These are phyloP conservation scores for Podotricha telesiphe DNA, from an alignment of 2,888 invertebrate species.

Conservation along the genomic window DNA sequence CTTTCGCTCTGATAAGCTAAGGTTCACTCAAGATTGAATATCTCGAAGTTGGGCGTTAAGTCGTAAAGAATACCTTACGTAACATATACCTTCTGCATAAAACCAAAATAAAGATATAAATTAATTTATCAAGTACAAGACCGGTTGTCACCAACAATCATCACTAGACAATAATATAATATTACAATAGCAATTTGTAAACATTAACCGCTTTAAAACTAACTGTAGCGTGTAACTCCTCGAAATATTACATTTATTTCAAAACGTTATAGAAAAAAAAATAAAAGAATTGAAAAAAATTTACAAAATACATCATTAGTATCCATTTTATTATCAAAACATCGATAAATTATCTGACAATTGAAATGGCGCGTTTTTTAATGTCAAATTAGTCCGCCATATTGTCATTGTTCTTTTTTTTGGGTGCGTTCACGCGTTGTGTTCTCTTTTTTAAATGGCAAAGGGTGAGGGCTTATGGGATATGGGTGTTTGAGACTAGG, in stretches of 20 bases:
- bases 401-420: slow-evolving; percentile 67
- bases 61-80: no score
- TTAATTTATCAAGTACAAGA: slow-evolving; percentile 3
- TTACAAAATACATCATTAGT: slow-evolving; percentile 70
- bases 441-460: slow-evolving; percentile 54
- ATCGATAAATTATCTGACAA: slow-evolving; percentile 79
- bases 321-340: slow-evolving; percentile 68
- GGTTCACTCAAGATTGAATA: no score
- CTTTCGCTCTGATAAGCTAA: no score
- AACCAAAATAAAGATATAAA: background rate
- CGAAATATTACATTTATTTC: slow-evolving; percentile 67
- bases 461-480: slow-evolving; percentile 63
- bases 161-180: slow-evolving; percentile 16
- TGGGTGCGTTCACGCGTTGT: slow-evolving; percentile 71
- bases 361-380: slow-evolving; percentile 78
- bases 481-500: slow-evolving; percentile 40
- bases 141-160: background rate
- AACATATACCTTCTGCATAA: no score
- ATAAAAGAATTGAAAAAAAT: slow-evolving; percentile 48
- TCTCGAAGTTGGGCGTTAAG: no score
- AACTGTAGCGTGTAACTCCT: slow-evolving; percentile 71
- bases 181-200: slow-evolving; percentile 58
- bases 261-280: slow-evolving; percentile 51
- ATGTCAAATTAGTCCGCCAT: slow-evolving; percentile 81
- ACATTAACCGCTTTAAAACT: slow-evolving; percentile 62